Evolutionary conservation across 1,140 invertebrate genomes (phyloP).

Genomic region (Drosophila nigrodunni): DNA sequence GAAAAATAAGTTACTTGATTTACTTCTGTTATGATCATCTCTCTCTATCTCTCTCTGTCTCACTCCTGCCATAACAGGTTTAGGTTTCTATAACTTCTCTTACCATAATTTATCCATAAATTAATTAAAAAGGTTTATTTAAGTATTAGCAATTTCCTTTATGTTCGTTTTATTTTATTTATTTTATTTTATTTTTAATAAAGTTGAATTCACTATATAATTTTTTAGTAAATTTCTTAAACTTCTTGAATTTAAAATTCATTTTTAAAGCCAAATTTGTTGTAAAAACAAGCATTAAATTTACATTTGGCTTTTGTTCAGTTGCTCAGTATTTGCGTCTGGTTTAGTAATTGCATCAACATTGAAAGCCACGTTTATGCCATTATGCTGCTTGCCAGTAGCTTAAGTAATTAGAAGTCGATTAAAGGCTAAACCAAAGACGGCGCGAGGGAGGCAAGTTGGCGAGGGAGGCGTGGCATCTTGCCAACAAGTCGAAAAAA

Average conservation of each 20-base stretch:
- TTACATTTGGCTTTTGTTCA: constrained; percentile 31
- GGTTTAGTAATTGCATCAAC: constrained; percentile 56
- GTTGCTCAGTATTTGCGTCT: neutral
- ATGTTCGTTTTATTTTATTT: no score
- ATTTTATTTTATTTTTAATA: neutral
- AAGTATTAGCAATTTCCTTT: no score
- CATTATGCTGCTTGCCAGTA: constrained; percentile 61
- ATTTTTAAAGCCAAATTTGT: neutral
- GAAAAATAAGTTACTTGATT: no score
- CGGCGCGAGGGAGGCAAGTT: neutral
- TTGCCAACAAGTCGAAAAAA: constrained; percentile 66
- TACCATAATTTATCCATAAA: no score
- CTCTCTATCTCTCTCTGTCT: no score
- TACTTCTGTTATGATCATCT: no score
- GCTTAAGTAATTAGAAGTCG: constrained; percentile 78
- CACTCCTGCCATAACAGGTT: no score
- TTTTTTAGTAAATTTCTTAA: neutral
- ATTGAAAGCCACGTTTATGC: constrained; percentile 47
- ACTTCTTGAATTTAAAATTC: neutral
- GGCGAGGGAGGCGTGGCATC: neutral
- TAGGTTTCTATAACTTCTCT: no score
- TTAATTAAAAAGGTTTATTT: no score
- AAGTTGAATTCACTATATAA: neutral
- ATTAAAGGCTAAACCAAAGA: constrained; percentile 43
- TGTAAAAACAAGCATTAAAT: constrained; percentile 21